Conservation (phyloP, 2,113 vertebrate species). For the Oncorhynchus clarkii region DNA sequence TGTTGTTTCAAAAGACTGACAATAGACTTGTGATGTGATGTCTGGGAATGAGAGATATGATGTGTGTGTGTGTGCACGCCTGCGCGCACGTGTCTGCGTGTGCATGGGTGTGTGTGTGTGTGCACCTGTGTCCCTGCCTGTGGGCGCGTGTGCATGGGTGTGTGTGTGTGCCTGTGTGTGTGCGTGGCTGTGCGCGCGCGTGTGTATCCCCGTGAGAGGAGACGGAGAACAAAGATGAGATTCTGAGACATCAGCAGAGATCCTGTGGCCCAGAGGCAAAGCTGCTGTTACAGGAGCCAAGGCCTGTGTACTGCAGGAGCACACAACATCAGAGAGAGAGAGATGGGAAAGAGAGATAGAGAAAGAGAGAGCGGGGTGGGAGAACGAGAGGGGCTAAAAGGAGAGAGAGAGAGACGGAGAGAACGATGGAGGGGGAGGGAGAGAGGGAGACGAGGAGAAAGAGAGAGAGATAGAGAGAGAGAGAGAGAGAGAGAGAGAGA, state of each 20-base stretch:
- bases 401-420: not conserved
- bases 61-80: not conserved
- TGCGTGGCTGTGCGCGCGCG: not conserved
- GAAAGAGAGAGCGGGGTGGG: no score
- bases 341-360: not conserved
- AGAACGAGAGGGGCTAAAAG: not conserved
- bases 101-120: not conserved
- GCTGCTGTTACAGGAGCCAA: not conserved
- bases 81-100: not conserved
- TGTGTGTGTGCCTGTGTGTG: not conserved
- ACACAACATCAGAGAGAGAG: not conserved
- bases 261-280: not conserved
- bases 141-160: no score
- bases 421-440: not conserved
- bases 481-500: not conserved
- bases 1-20: not conserved
- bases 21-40: not conserved
- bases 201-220: not conserved
- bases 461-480: not conserved
- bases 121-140: no score
- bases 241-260: slow-evolving; percentile 2
- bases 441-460: not conserved
- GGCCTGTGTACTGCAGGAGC: not conserved
- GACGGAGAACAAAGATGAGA: not conserved
- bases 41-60: not conserved